Conservation (phyloP, 92 coral and sea anemone species). For the Hydrozoanthus gracilis region DNA sequence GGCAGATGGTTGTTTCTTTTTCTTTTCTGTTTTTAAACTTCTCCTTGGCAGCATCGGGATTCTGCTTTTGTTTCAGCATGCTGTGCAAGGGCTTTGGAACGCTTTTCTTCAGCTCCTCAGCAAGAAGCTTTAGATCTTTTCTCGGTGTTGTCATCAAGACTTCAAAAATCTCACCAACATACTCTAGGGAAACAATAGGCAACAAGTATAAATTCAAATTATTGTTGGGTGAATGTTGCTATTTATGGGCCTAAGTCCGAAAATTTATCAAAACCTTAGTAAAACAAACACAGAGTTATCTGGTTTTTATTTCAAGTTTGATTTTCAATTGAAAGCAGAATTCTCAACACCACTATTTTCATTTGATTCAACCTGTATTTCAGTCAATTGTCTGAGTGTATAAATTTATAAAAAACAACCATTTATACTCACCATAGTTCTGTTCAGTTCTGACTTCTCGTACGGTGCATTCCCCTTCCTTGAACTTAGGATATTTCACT, state of each 20-base stretch:
- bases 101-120: constrained; percentile 32
- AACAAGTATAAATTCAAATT: neutral
- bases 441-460: constrained; percentile 56
- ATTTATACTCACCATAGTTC: constrained; percentile 47
- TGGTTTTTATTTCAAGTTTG: too few relatives aligned
- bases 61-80: constrained; percentile 50
- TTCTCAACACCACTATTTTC: too few relatives aligned
- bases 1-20: constrained; percentile 45
- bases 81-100: constrained; percentile 49
- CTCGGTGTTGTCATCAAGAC: constrained; percentile 31
- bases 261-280: too few relatives aligned
- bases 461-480: constrained; percentile 59
- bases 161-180: constrained; percentile 47
- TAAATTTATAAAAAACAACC: neutral
- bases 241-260: too few relatives aligned
- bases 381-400: too few relatives aligned
- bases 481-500: constrained; percentile 58
- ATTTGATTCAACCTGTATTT: too few relatives aligned
- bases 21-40: constrained; percentile 36
- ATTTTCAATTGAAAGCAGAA: too few relatives aligned
- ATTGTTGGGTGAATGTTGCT: neutral
- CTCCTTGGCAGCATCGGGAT: constrained; percentile 42
- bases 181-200: constrained; percentile 8
- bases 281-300: too few relatives aligned
- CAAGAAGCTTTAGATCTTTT: constrained; percentile 47